phyloP scores from a whole-genome alignment of 1,140 invertebrate genomes.

The Campoletis sonorensis region DNA sequence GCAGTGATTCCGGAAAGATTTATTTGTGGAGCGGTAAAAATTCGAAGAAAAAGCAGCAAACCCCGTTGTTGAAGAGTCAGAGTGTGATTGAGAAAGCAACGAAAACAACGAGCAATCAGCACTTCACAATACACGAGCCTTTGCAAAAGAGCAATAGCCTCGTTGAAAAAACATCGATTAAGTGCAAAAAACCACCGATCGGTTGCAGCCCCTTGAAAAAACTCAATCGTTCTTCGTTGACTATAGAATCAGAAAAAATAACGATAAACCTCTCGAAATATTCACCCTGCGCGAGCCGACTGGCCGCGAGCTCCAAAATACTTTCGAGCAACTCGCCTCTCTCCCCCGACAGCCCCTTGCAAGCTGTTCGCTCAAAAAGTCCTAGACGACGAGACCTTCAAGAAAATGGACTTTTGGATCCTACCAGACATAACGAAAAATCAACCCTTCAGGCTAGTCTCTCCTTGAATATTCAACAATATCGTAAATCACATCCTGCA shows the following conservation, averaged over 20 bases:
- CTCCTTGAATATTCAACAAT: conserved; percentile 64
- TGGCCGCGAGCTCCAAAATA: conserved; percentile 73
- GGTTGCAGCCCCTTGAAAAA: conserved; percentile 68
- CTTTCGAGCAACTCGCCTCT: conserved; percentile 62
- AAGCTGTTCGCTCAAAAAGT: conserved; percentile 65
- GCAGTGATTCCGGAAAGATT: conserved; percentile 40
- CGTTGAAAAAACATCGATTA: conserved; percentile 58
- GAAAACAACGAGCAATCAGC: conserved; percentile 44
- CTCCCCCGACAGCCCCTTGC: conserved; percentile 69
- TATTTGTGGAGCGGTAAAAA: conserved; percentile 52
- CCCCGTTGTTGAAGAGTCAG: conserved; percentile 14
- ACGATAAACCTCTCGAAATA: conserved; percentile 72
- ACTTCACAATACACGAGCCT: conserved; percentile 23
- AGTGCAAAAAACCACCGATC: conserved; percentile 59
- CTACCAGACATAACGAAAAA: conserved; percentile 51
- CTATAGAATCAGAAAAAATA: conserved; percentile 67
- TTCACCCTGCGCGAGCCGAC: conserved; percentile 73
- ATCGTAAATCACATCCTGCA: conserved; percentile 58
- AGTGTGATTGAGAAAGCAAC: conserved; percentile 29
- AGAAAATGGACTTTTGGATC: not conserved
- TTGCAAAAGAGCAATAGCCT: conserved; percentile 57
- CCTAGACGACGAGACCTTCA: conserved; percentile 28
- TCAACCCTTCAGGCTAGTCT: conserved; percentile 62
- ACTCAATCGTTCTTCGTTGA: conserved; percentile 68
- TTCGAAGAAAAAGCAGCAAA: conserved; percentile 45